These are phyloP conservation scores for Falco columbarius DNA, from an alignment of 2,797 vertebrate species.

Conservation along the genomic window DNA sequence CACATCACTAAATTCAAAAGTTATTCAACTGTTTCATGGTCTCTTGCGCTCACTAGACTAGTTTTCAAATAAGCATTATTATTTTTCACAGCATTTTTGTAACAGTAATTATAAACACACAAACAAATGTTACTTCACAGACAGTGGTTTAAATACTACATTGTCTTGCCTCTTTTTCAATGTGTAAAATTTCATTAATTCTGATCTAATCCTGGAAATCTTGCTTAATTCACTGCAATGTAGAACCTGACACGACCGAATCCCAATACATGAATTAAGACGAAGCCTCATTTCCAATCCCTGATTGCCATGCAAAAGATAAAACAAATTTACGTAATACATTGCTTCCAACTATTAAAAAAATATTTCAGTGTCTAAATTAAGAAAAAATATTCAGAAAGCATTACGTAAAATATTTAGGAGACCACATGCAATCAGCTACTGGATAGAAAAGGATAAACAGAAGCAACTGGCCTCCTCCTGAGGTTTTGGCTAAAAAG, in stretches of 20 bases:
- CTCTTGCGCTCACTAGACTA: not conserved
- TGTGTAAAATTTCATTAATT: not conserved
- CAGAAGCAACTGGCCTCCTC: not conserved
- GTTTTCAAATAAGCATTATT: not conserved
- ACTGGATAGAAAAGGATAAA: not conserved
- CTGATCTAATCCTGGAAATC: not conserved
- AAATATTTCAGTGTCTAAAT: not conserved
- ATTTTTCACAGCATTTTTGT: not conserved
- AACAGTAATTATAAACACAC: not conserved
- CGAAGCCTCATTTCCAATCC: not conserved
- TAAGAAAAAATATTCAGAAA: not conserved
- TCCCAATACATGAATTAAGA: not conserved
- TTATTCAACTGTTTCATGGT: not conserved
- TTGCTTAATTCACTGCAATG: not conserved
- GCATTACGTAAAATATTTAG: not conserved
- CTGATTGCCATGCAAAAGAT: not conserved
- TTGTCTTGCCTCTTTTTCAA: not conserved
- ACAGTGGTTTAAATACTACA: not conserved
- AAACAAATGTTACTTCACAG: not conserved
- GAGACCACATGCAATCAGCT: not conserved
- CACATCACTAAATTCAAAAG: slow-evolving; percentile 60
- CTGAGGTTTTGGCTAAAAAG: not conserved
- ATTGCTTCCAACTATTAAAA: not conserved
- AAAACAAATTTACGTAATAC: not conserved
- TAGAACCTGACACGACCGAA: not conserved